Conservation (phyloP, 2,797 vertebrate genomes). For the Rhabdophis nuchalis region DNA sequence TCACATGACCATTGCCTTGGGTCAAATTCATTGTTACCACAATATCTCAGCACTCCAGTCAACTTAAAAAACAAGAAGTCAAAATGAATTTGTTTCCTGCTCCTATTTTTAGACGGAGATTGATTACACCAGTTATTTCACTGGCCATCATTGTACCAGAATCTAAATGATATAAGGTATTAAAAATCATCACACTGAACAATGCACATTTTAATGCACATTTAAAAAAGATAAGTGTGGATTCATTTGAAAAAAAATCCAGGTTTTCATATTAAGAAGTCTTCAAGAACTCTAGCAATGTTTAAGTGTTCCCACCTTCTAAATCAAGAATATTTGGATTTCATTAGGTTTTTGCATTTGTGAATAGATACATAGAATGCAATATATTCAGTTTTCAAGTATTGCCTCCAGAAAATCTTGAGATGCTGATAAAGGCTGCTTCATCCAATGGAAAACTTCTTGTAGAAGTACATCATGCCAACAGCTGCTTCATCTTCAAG, state of each 20-base stretch:
- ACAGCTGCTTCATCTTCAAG: neutral
- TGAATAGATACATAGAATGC: neutral
- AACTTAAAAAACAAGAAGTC: neutral
- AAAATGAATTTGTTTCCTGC: neutral
- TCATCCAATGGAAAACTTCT: neutral
- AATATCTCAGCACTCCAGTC: fast-evolving
- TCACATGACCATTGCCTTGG: neutral
- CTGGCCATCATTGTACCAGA: neutral
- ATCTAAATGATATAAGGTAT: neutral
- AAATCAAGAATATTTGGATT: neutral
- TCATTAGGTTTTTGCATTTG: neutral
- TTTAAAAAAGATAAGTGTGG: neutral
- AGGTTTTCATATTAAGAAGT: neutral
- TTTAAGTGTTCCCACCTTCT: neutral
- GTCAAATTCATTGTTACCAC: neutral
- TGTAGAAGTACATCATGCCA: neutral
- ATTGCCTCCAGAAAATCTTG: neutral
- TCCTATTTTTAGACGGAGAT: neutral
- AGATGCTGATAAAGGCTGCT: neutral
- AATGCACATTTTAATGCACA: neutral
- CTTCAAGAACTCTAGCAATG: neutral
- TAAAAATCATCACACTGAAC: neutral
- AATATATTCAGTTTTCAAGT: neutral
- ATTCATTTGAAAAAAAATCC: neutral
- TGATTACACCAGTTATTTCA: neutral